Evolutionary conservation across 1,140 invertebrate species (phyloP).

Genomic region (Trichoplusia ni): DNA sequence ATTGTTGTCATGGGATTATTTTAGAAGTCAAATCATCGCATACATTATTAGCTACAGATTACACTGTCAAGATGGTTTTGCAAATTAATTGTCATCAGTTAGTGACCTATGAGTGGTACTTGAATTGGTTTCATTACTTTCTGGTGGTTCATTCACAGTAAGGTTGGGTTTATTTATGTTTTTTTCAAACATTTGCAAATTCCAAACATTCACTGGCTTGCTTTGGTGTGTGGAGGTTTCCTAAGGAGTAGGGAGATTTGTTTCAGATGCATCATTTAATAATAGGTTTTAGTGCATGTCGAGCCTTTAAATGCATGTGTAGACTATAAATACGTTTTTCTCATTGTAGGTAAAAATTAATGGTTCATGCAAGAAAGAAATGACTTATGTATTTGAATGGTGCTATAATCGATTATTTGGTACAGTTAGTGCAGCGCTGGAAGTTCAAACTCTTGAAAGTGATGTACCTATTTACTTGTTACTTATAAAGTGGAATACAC

Average conservation of each 20-base stretch:
- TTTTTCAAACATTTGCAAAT: no score
- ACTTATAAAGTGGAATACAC: background rate
- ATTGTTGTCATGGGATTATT: conserved; percentile 5
- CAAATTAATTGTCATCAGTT: no score
- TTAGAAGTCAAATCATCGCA: background rate
- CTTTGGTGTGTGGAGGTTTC: background rate
- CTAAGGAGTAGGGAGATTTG: background rate
- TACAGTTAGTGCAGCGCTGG: conserved; percentile 43
- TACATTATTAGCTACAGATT: background rate
- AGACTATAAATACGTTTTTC: conserved; percentile 13
- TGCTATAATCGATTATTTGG: conserved; percentile 52
- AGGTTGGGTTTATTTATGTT: no score
- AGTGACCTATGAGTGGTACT: no score
- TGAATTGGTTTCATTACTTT: no score
- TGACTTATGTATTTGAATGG: conserved; percentile 54
- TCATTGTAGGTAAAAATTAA: conserved; percentile 33
- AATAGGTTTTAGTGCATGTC: conserved; percentile 2
- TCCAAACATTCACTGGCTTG: no score
- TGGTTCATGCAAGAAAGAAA: conserved; percentile 44
- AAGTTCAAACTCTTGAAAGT: conserved; percentile 55
- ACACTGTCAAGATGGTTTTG: background rate
- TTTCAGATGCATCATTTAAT: background rate
- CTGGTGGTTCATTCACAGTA: no score
- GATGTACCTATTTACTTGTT: conserved; percentile 44
- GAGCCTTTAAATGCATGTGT: conserved; percentile 8